Conservation (phyloP, 2,888 invertebrate species). For the Drosophila rubida region DNA sequence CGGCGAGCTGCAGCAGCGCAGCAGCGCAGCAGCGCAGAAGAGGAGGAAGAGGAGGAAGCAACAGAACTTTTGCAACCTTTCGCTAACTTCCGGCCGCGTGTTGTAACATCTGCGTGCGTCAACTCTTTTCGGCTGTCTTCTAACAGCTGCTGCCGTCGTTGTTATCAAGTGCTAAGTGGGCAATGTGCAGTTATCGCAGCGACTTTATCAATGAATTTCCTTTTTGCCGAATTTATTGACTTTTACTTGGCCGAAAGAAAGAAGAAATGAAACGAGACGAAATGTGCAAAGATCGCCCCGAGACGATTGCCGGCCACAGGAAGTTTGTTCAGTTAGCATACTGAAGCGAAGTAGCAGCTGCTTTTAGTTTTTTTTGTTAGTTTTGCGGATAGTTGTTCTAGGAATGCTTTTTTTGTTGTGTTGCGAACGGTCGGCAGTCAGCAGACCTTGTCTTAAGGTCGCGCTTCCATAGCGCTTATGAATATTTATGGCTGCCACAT, state of each 20-base stretch:
- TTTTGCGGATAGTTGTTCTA: conserved; percentile 33
- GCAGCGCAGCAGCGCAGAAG: not conserved
- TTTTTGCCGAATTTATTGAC: conserved; percentile 68
- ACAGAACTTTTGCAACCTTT: conserved; percentile 65
- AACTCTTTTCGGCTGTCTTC: conserved; percentile 37
- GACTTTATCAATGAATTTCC: conserved; percentile 76
- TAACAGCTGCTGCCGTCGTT: conserved; percentile 56
- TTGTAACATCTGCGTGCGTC: conserved; percentile 73
- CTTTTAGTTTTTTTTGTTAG: conserved; percentile 10
- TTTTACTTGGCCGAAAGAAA: conserved; percentile 63
- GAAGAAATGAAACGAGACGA: conserved; percentile 36
- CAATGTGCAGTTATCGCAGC: conserved; percentile 61
- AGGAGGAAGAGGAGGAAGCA: not conserved
- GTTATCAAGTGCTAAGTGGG: conserved; percentile 58
- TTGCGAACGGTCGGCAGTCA: conserved; percentile 28
- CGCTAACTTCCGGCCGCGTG: conserved; percentile 75
- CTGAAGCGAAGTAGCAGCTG: conserved; percentile 24
- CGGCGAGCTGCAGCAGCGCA: not conserved
- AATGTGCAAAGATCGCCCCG: conserved; percentile 49
- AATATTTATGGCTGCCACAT: conserved; percentile 52
- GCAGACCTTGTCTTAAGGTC: conserved; percentile 64
- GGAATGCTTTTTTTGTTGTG: conserved; percentile 35
- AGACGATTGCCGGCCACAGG: conserved; percentile 48
- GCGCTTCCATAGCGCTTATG: conserved; percentile 35
- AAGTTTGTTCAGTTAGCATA: conserved; percentile 48